These are phyloP conservation scores for Ispidina lecontei DNA, from an alignment of 2,797 vertebrate genomes.

Conservation along the genomic window DNA sequence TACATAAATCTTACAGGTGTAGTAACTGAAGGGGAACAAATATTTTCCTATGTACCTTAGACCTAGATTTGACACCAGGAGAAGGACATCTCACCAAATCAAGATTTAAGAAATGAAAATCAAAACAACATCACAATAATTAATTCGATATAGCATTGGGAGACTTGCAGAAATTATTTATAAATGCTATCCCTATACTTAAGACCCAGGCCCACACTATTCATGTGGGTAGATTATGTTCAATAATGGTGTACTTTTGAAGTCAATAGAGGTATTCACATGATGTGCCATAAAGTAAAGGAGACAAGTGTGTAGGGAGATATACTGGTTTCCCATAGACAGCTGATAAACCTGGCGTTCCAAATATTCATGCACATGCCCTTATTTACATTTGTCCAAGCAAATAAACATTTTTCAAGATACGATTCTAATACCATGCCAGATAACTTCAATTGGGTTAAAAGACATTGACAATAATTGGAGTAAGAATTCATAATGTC, in stretches of 20 bases:
- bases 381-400: background rate
- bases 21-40: background rate
- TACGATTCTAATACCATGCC: background rate
- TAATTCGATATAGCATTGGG: background rate
- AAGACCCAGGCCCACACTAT: background rate
- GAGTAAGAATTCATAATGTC: background rate
- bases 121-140: background rate
- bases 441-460: background rate
- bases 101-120: background rate
- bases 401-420: background rate
- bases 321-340: background rate
- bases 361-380: background rate
- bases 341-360: background rate
- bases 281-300: background rate
- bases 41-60: background rate
- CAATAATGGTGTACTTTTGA: background rate
- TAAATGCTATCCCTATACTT: background rate
- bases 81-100: background rate
- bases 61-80: background rate
- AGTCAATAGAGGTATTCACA: background rate
- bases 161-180: background rate
- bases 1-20: background rate
- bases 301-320: background rate
- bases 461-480: background rate
- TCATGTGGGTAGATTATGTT: background rate